Percentiles rank a stretch among this genome's conserved stretches.
These are phyloP conservation scores for Catharus fuscescens DNA, from an alignment of 2,113 vertebrate species.

Conservation along the genomic window DNA sequence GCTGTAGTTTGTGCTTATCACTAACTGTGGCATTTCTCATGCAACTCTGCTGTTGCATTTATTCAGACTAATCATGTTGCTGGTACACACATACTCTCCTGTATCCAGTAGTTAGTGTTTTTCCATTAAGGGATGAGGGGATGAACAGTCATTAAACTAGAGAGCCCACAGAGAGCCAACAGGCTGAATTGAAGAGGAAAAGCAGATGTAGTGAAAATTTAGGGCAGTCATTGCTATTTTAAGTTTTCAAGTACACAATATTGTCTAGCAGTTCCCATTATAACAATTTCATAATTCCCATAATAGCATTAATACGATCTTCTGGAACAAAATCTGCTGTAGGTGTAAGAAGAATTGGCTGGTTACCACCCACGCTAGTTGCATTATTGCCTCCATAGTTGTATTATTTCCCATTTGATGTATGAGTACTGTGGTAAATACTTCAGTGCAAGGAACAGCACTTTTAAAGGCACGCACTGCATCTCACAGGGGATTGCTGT, in stretches of 20 bases:
- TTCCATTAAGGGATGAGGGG: conserved; percentile 38
- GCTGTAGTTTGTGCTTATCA: conserved; percentile 61
- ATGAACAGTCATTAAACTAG: conserved; percentile 62
- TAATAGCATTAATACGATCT: conserved; percentile 41
- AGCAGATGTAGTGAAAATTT: conserved; percentile 45
- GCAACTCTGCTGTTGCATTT: conserved; percentile 58
- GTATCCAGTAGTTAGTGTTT: conserved; percentile 60
- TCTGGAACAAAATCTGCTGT: conserved; percentile 19
- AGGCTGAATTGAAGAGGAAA: conserved; percentile 25
- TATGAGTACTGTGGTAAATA: neutral
- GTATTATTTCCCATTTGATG: conserved; percentile 44
- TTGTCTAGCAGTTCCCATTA: conserved; percentile 31
- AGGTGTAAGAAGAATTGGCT: conserved; percentile 36
- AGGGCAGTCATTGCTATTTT: conserved; percentile 28
- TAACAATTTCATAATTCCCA: conserved; percentile 46
- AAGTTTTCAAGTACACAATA: conserved; percentile 15
- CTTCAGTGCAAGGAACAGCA: neutral
- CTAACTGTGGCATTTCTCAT: conserved; percentile 56
- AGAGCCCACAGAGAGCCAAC: conserved; percentile 36
- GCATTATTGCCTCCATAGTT: conserved; percentile 35
- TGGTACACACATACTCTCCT: conserved; percentile 8
- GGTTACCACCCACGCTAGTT: conserved; percentile 26
- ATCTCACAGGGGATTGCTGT: neutral
- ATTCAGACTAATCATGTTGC: conserved; percentile 63
- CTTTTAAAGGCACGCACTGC: neutral